phyloP scores from a whole-genome alignment of 2,888 invertebrate genomes.

The Macrophya alboannulata region DNA sequence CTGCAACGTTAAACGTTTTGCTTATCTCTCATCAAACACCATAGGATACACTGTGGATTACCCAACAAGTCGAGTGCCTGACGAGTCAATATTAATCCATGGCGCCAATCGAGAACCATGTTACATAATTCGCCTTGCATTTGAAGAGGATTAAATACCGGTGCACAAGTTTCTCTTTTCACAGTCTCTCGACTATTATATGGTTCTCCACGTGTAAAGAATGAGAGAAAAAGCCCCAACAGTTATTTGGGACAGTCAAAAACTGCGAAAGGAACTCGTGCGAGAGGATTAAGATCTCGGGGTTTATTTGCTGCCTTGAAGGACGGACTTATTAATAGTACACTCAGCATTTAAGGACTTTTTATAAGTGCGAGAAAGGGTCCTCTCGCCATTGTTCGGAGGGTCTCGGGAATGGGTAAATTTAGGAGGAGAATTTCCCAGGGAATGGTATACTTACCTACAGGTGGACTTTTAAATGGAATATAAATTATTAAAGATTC shows the following conservation, averaged over 20 bases:
- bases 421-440: background rate
- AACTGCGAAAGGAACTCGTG: background rate
- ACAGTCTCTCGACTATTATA: background rate
- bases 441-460: background rate
- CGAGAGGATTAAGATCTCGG: slow-evolving; percentile 8
- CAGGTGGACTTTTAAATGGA: background rate
- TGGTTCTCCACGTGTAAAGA: background rate
- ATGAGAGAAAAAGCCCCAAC: background rate
- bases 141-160: background rate
- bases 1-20: slow-evolving; percentile 32
- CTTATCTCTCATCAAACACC: slow-evolving; percentile 46
- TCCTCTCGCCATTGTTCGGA: slow-evolving; percentile 17
- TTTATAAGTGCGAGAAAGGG: background rate
- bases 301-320: slow-evolving; percentile 2
- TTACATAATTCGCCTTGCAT: slow-evolving; percentile 29
- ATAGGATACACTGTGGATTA: slow-evolving; percentile 6
- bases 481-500: background rate
- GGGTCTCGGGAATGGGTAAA: slow-evolving; percentile 4
- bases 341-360: slow-evolving; percentile 28
- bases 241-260: background rate
- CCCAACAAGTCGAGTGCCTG: background rate
- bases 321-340: slow-evolving; percentile 24
- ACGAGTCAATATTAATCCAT: slow-evolving; percentile 30
- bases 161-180: background rate
- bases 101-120: background rate